These are phyloP conservation scores for Nothobranchius kuhntae DNA, from an alignment of 2,113 vertebrate genomes.

Conservation along the genomic window DNA sequence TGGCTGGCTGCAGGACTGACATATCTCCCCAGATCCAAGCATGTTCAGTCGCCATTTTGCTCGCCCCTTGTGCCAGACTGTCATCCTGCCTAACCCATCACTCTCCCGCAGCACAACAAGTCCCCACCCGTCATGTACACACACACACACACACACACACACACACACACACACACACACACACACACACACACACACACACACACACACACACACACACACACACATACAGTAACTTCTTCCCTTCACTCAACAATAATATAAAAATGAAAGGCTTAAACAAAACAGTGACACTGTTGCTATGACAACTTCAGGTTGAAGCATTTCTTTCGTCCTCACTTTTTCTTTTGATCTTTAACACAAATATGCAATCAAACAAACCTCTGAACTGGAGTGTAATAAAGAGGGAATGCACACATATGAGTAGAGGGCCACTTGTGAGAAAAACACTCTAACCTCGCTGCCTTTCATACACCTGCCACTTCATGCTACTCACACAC, in stretches of 20 bases:
- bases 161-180: background rate
- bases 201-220: no score
- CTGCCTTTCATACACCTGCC: slow-evolving; percentile 33
- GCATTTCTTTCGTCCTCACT: slow-evolving; percentile 13
- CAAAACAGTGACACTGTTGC: slow-evolving; percentile 54
- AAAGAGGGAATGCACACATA: slow-evolving; percentile 19
- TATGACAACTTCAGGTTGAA: slow-evolving; percentile 51
- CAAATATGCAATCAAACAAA: slow-evolving; percentile 27
- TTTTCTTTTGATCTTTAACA: slow-evolving; percentile 24
- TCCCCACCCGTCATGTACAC: slow-evolving; percentile 50
- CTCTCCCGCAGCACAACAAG: slow-evolving; percentile 70
- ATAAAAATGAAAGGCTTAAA: slow-evolving; percentile 56
- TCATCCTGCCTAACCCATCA: slow-evolving; percentile 71
- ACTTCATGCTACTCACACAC: slow-evolving; percentile 39
- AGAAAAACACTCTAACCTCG: slow-evolving; percentile 36
- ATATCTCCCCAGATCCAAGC: slow-evolving; percentile 73
- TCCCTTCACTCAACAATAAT: slow-evolving; percentile 43
- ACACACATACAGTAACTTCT: slow-evolving; percentile 27
- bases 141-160: slow-evolving; percentile 9
- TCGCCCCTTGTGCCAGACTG: slow-evolving; percentile 76
- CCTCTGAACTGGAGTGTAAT: slow-evolving; percentile 33
- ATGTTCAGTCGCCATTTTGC: slow-evolving; percentile 74
- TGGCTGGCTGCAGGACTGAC: slow-evolving; percentile 74
- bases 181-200: no score
- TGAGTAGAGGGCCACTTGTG: slow-evolving; percentile 48